Evolutionary conservation across 53 echinoderm and acorn worm genomes (phyloP).

Genomic region (Astropecten irregularis): DNA sequence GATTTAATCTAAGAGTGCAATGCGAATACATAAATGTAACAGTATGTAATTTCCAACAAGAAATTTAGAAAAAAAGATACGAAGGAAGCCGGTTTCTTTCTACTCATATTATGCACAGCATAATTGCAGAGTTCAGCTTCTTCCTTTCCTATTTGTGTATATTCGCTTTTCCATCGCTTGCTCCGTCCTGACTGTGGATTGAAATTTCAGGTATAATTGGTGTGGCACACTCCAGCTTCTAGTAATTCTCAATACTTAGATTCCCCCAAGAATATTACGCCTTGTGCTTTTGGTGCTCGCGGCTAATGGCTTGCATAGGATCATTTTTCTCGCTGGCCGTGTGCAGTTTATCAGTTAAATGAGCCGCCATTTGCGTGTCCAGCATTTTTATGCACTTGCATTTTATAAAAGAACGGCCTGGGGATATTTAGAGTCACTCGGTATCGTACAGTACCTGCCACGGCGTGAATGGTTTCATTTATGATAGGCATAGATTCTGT

Average conservation of each 20-base stretch:
- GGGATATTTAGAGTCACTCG: too few species aligned
- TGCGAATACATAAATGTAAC: too few species aligned
- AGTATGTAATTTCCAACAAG: too few species aligned
- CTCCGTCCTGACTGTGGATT: neutral
- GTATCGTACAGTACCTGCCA: too few species aligned
- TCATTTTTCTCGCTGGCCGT: constrained; percentile 11
- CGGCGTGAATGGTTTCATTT: neutral
- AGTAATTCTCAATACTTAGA: neutral
- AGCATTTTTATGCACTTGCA: neutral
- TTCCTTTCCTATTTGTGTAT: too few species aligned
- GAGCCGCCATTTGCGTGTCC: neutral
- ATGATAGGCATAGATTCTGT: neutral
- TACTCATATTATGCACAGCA: neutral
- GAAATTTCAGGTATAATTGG: constrained; percentile 51
- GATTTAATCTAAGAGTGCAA: too few species aligned
- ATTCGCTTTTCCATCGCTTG: neutral
- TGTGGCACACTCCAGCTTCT: constrained; percentile 37
- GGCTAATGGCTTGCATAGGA: constrained; percentile 10
- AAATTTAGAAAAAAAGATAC: too few species aligned
- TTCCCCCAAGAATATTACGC: constrained; percentile 10
- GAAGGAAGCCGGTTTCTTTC: too few species aligned
- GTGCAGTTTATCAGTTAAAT: neutral
- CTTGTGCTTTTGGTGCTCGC: neutral
- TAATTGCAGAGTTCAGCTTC: neutral
- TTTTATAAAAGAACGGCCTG: neutral